Evolutionary conservation across 1,140 invertebrate species (phyloP).

Genomic region (Drosophila rufa): DNA sequence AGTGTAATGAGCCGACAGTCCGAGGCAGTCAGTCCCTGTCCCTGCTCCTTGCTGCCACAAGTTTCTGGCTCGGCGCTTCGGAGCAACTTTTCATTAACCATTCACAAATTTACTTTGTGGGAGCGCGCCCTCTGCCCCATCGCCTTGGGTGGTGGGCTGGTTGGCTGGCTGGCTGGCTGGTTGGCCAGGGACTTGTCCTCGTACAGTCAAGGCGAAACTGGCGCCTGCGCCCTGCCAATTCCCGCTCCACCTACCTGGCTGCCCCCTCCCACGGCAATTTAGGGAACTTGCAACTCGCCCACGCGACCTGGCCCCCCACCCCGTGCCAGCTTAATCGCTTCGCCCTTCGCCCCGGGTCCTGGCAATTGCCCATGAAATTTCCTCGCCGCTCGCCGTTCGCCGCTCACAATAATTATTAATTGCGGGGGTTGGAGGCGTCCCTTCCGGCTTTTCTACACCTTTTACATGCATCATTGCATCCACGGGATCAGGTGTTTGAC

Average conservation of each 20-base stretch:
- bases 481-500: conserved; percentile 80
- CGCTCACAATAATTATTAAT: conserved; percentile 77
- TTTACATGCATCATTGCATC: conserved; percentile 79
- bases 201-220: conserved; percentile 59
- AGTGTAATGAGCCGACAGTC: conserved; percentile 72
- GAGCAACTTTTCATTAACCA: conserved; percentile 80
- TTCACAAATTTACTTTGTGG: conserved; percentile 82
- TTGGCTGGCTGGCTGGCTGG: no score
- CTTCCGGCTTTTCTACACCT: conserved; percentile 82
- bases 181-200: conserved; percentile 58
- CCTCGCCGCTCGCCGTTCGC: conserved; percentile 36
- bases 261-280: conserved; percentile 20
- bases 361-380: conserved; percentile 82
- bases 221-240: conserved; percentile 59
- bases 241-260: not conserved
- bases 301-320: conserved; percentile 38
- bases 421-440: conserved; percentile 47
- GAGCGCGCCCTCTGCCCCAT: conserved; percentile 15
- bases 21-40: conserved; percentile 19
- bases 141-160: not conserved
- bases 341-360: conserved; percentile 14
- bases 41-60: not conserved
- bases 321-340: conserved; percentile 20
- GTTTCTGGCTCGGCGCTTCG: conserved; percentile 26
- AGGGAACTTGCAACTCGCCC: conserved; percentile 47